Evolutionary conservation across 2,113 vertebrate species (phyloP).

Genomic region (Notarius quadriscutis): DNA sequence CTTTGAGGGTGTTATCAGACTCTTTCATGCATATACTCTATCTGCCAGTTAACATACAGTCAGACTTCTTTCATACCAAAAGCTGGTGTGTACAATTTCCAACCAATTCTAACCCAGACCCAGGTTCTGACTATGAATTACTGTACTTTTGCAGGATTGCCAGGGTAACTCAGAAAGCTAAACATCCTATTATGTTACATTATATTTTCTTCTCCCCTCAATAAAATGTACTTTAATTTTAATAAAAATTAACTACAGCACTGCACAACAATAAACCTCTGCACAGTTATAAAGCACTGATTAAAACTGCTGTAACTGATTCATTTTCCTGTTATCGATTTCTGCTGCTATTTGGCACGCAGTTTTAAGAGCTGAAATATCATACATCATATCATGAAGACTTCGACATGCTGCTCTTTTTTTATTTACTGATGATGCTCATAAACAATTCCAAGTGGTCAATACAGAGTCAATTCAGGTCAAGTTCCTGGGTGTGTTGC

Average conservation of each 20-base stretch:
- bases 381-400: slow-evolving; percentile 4
- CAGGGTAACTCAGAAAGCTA: background rate
- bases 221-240: background rate
- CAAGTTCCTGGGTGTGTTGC: background rate
- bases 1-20: too few species aligned
- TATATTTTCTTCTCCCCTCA: background rate
- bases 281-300: background rate
- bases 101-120: background rate
- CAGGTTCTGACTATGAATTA: background rate
- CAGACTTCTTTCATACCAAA: background rate
- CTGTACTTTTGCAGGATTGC: background rate
- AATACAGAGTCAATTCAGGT: background rate
- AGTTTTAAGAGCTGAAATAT: background rate
- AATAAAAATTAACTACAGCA: background rate
- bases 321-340: background rate
- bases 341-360: background rate
- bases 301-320: background rate
- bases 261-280: background rate
- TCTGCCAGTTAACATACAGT: background rate
- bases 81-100: background rate
- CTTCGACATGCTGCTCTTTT: background rate
- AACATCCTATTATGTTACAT: background rate
- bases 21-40: background rate
- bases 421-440: background rate
- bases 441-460: background rate